These are phyloP conservation scores for Xestia c-nigrum DNA, from an alignment of 2,888 invertebrate genomes.

Conservation along the genomic window DNA sequence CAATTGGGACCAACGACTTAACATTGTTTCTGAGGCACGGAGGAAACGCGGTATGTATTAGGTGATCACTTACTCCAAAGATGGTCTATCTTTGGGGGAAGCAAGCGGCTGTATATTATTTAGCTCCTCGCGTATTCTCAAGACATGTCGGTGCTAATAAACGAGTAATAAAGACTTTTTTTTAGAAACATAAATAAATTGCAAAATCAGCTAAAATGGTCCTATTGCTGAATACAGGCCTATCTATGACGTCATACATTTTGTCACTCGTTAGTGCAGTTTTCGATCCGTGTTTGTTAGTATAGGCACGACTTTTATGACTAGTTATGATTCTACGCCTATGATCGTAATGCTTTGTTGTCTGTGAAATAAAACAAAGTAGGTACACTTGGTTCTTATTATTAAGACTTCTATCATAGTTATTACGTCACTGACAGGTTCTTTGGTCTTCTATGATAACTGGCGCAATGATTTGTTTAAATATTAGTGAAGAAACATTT, in stretches of 20 bases:
- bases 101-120: too few relatives aligned
- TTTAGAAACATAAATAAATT: neutral
- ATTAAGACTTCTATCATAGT: slow-evolving; percentile 5
- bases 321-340: slow-evolving; percentile 40
- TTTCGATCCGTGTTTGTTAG: slow-evolving; percentile 30
- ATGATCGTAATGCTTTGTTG: slow-evolving; percentile 42
- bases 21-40: too few relatives aligned
- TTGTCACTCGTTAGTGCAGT: neutral
- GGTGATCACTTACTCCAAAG: too few relatives aligned
- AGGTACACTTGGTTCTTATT: neutral
- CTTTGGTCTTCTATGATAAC: neutral
- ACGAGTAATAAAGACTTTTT: neutral
- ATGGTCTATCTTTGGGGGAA: too few relatives aligned
- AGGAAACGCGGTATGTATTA: too few relatives aligned
- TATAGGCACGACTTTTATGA: slow-evolving; percentile 28
- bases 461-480: neutral
- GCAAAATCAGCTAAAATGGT: too few relatives aligned
- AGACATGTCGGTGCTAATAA: too few relatives aligned
- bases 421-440: neutral
- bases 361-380: slow-evolving; percentile 25
- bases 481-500: neutral
- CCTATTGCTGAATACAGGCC: too few relatives aligned
- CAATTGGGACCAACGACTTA: too few relatives aligned
- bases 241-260: slow-evolving; percentile 1
- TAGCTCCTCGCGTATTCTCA: too few relatives aligned